Conservation (phyloP, 2,888 invertebrate genomes). For the Thymelicus acteon region DNA sequence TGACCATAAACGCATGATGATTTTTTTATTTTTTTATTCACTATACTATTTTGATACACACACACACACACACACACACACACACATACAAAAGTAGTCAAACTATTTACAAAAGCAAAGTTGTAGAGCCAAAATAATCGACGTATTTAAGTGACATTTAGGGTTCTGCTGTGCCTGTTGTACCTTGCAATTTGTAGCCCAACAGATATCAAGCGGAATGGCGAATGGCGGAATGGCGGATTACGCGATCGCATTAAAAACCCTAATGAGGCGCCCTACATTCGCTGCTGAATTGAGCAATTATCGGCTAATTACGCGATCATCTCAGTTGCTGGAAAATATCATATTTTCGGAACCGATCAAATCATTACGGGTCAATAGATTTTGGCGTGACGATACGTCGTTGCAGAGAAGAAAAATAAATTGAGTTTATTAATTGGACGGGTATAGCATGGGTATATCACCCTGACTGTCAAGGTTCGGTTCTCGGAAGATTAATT, state of each 20-base stretch:
- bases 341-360: constrained; percentile 25
- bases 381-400: background rate
- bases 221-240: background rate
- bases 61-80: too few species aligned
- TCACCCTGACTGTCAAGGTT: too few species aligned
- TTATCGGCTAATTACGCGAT: constrained; percentile 64
- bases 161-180: background rate
- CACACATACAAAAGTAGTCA: too few species aligned
- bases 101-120: too few species aligned
- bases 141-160: background rate
- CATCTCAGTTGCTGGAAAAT: constrained; percentile 24
- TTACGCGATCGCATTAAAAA: constrained; percentile 47
- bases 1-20: too few species aligned
- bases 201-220: constrained; percentile 12
- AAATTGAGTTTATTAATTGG: too few species aligned
- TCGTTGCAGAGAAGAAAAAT: too few species aligned
- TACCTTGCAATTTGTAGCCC: constrained; percentile 2
- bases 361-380: constrained; percentile 14
- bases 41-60: too few species aligned
- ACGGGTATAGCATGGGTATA: too few species aligned
- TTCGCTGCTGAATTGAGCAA: constrained; percentile 64
- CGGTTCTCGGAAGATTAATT: too few species aligned
- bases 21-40: too few species aligned
- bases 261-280: constrained; percentile 61
- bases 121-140: background rate